These are phyloP conservation scores for Aurelia coerulea DNA, from an alignment of 30 jellyfish, hydroid and myxozoan genomes.

Conservation along the genomic window DNA sequence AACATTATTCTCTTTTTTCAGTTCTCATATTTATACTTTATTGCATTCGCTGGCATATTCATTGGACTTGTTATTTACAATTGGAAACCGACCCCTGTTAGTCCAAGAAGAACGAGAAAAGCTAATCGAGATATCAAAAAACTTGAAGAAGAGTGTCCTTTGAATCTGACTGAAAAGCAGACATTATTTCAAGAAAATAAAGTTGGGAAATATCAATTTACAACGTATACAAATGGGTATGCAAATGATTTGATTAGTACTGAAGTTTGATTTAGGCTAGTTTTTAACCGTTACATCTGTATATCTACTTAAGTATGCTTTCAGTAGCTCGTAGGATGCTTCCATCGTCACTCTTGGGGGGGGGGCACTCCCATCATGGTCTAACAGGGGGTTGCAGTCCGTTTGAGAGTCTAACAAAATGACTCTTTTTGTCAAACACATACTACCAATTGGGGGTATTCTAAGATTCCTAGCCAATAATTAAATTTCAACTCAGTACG, in stretches of 20 bases:
- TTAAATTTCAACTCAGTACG: too few species aligned
- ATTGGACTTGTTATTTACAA: constrained; percentile 84
- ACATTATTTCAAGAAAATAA: constrained; percentile 14
- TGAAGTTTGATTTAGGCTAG: constrained; percentile 15
- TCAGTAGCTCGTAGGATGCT: too few species aligned
- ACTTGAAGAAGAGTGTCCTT: constrained; percentile 5
- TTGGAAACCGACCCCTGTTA: constrained; percentile 88
- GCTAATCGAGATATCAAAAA: constrained; percentile 38
- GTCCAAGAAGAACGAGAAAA: constrained; percentile 66
- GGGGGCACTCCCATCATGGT: too few species aligned
- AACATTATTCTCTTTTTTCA: constrained; percentile 26
- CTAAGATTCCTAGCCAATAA: too few species aligned
- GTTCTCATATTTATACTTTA: constrained; percentile 91
- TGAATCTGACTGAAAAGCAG: constrained; percentile 25
- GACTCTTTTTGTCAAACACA: too few species aligned
- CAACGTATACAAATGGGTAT: constrained; percentile 6
- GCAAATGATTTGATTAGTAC: constrained; percentile 25
- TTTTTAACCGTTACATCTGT: too few species aligned
- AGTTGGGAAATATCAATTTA: constrained; percentile 22
- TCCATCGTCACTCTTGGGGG: too few species aligned
- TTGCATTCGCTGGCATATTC: constrained; percentile 91
- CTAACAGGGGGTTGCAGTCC: too few species aligned
- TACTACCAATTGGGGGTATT: too few species aligned
- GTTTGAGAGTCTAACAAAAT: too few species aligned
- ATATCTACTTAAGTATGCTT: too few species aligned